These are phyloP conservation scores for Psammodynastes pulverulentus DNA, from an alignment of 2,113 vertebrate species.

Conservation along the genomic window DNA sequence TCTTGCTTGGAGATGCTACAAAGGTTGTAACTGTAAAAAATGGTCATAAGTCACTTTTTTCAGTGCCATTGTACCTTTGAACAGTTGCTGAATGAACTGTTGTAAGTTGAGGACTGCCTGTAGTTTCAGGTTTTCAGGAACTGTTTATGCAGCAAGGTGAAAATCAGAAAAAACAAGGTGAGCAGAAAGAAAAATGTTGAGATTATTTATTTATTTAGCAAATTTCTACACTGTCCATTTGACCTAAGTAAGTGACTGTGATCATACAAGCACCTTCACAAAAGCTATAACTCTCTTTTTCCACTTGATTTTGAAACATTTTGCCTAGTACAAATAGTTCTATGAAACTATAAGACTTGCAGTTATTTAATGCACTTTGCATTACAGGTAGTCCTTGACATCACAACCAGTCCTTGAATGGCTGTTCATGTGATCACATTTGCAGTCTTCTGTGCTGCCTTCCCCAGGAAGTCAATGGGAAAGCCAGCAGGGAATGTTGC, in stretches of 20 bases:
- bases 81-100: neutral
- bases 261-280: neutral
- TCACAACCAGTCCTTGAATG: neutral
- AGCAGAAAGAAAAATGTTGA: neutral
- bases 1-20: neutral
- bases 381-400: neutral
- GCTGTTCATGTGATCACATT: neutral
- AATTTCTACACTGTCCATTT: too few relatives aligned
- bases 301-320: neutral
- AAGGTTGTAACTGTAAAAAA: neutral
- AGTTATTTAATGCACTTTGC: neutral
- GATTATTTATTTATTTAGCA: too few relatives aligned
- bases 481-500: neutral
- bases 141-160: neutral
- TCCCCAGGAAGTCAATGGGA: neutral
- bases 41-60: neutral
- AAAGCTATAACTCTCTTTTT: neutral
- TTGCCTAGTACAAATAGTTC: neutral
- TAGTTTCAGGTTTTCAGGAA: neutral
- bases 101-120: neutral
- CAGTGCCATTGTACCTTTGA: neutral
- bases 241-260: too few relatives aligned
- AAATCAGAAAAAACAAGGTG: neutral
- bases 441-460: neutral
- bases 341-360: neutral